These are phyloP conservation scores for Diploscapter pachys DNA, from an alignment of 1,140 invertebrate genomes.

Conservation along the genomic window DNA sequence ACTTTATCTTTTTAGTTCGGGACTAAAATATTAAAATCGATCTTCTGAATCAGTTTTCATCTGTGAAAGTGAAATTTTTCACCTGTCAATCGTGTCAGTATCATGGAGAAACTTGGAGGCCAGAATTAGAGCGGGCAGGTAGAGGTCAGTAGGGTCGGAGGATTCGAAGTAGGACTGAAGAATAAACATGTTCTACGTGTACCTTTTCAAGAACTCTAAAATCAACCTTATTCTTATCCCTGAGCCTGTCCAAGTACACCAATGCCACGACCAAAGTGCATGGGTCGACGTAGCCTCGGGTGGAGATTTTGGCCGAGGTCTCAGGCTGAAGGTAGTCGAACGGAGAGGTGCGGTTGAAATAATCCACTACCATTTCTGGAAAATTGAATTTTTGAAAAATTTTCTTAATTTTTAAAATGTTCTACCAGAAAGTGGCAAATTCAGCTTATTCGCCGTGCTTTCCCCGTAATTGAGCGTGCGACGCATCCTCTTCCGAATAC, in stretches of 20 bases:
- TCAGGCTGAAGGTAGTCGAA: slow-evolving; percentile 44
- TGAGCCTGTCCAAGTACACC: slow-evolving; percentile 52
- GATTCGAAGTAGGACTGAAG: slow-evolving; percentile 37
- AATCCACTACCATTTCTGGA: slow-evolving; percentile 52
- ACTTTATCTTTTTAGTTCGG: too few species aligned
- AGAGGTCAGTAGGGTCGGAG: slow-evolving; percentile 47
- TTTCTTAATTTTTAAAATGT: background rate
- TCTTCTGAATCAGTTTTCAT: too few species aligned
- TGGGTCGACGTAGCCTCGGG: slow-evolving; percentile 39
- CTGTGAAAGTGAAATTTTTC: too few species aligned
- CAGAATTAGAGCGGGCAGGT: slow-evolving; percentile 48
- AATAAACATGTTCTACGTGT: background rate
- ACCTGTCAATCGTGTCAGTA: slow-evolving; percentile 16
- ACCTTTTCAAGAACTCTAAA: too few species aligned
- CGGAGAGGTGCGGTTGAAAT: slow-evolving; percentile 43
- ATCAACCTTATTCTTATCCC: background rate
- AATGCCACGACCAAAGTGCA: slow-evolving; percentile 48
- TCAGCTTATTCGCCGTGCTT: slow-evolving; percentile 36
- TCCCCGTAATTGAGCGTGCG: slow-evolving; percentile 44
- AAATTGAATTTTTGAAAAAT: slow-evolving; percentile 2
- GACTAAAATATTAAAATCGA: too few species aligned
- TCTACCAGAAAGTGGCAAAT: slow-evolving; percentile 43
- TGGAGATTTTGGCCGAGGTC: slow-evolving; percentile 30
- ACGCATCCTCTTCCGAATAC: slow-evolving; percentile 39
- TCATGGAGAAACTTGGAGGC: slow-evolving; percentile 54